These are phyloP conservation scores for Achatina immaculata DNA, from an alignment of 1,140 invertebrate genomes.

Conservation along the genomic window DNA sequence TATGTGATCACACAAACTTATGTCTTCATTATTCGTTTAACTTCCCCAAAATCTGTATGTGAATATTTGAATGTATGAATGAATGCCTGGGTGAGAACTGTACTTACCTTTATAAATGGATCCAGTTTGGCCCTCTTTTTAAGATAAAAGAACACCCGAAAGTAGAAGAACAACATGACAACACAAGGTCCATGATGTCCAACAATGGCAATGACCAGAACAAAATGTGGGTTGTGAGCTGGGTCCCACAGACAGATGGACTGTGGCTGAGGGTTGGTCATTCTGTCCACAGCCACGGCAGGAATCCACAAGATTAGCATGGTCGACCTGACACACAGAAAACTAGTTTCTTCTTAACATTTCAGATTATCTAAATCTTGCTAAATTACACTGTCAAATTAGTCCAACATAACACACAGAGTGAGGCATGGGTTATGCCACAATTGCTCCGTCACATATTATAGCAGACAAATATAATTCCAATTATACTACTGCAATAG, in stretches of 20 bases:
- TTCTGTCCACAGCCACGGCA: conserved; percentile 64
- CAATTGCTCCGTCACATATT: no score
- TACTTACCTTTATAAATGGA: not conserved
- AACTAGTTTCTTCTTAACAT: no score
- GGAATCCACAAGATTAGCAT: conserved; percentile 66
- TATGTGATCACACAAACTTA: no score
- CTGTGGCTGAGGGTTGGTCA: conserved; percentile 48
- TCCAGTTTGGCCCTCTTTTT: conserved; percentile 47
- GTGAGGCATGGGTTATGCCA: no score
- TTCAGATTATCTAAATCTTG: no score
- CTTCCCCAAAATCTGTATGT: no score
- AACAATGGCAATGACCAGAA: conserved; percentile 67
- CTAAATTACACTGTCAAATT: no score
- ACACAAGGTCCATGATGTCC: conserved; percentile 68
- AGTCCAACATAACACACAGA: no score
- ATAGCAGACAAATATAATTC: no score
- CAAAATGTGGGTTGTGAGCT: conserved; percentile 63
- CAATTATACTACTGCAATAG: no score
- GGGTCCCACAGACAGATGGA: conserved; percentile 68
- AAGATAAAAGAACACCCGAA: conserved; percentile 60
- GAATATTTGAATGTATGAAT: not conserved
- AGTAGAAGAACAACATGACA: conserved; percentile 64
- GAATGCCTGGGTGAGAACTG: not conserved
- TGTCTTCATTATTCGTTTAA: no score
- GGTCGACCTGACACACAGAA: conserved; percentile 53